Base-by-base conservation (phyloP, 1,140 invertebrate genomes). In the Trigoniulus corallinus region DNA sequence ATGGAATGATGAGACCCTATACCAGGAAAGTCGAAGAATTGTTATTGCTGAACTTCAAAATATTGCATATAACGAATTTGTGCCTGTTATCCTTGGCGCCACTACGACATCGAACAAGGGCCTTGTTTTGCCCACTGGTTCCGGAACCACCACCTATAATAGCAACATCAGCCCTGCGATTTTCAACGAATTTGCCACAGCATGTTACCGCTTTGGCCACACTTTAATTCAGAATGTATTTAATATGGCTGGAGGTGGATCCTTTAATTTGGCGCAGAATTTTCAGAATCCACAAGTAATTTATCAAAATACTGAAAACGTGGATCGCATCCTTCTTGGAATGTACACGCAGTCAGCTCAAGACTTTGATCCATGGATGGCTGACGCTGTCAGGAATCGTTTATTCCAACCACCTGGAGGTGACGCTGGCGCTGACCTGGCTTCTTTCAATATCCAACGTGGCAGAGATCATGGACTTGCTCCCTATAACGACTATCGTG, bases 381-480 rank as follows among this genome's bases (percentile, higher is more conserved):
- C 87, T 0, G 85, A 86, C 0, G 88, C 92, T 72, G 84, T 94
- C 1, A 91, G 88, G 0, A 91, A 92, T 67, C 88, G 93, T 67
- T 66, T 98, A n/a, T 93, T 94, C 61, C 87, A 92, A 65, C 81
- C 87, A 56, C 77, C 77, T 27, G 79, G 77, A 42, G 85, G 81
- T 59, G 83, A 84, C 1, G 87, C 88, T 65, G 88, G 88, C 0
- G 78, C 91, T 72, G 88, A 93, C 66, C 70, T 97, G 43, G 88
- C 87, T 0, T 79, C 88, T 0, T 73, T 92, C 18, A 93, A 93
- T 60, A 81, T 94, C 22, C 86, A 91, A 61, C 68, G 88, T 58
- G 86, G 82, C 3, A 45, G 77, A 37, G 78, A 80, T 58, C 77
- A 79, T 56, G 77, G 76, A 10, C 58, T 79, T 13, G 69, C 71